Evolutionary conservation across 1,140 invertebrate genomes (phyloP).

Genomic region (Cyphomyrmex costatus): DNA sequence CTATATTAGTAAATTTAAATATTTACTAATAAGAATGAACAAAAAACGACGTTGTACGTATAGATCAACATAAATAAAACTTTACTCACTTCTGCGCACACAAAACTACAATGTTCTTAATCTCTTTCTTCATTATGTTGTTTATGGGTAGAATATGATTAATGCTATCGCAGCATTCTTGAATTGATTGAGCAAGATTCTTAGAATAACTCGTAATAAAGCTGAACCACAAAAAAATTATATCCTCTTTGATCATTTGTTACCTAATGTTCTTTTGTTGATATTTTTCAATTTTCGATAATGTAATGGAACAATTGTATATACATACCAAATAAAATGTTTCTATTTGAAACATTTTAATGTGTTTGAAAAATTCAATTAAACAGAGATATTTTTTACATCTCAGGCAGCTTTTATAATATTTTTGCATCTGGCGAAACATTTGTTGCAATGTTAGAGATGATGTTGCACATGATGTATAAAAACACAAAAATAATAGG

Average conservation of each 20-base stretch:
- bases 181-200: conserved; percentile 2
- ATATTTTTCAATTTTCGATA: neutral
- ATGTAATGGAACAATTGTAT: neutral
- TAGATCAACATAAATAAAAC: conserved; percentile 6
- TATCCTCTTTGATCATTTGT: neutral
- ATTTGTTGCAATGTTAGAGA: conserved; percentile 8
- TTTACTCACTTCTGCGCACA: neutral
- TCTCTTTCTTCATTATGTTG: neutral
- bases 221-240: neutral
- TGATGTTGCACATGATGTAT: conserved; percentile 74
- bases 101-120: neutral
- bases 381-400: neutral
- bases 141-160: neutral
- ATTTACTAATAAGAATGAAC: neutral
- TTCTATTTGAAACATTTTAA: neutral
- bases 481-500: conserved; percentile 81
- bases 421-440: conserved; percentile 16
- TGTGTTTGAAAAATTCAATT: conserved; percentile 9
- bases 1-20: neutral
- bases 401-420: neutral
- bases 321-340: conserved; percentile 14
- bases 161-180: neutral
- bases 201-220: neutral
- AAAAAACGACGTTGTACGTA: neutral
- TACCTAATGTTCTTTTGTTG: neutral